phyloP scores from a whole-genome alignment of 2,113 vertebrate genomes.

The Xyliphius kryptos region DNA sequence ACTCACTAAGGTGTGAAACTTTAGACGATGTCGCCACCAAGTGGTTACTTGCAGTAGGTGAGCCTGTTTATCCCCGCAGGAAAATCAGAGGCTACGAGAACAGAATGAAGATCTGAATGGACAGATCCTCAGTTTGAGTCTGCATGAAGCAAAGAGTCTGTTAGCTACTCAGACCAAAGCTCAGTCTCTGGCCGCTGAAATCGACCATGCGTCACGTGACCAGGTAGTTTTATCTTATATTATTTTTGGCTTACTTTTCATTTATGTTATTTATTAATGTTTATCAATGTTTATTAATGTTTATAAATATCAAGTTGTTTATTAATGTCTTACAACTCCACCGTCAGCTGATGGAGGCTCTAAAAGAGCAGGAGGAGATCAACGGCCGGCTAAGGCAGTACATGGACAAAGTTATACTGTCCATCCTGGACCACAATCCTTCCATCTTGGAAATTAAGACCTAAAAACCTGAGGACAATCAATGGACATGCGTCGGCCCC shows the following conservation, averaged over 20 bases:
- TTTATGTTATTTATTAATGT: too few species aligned
- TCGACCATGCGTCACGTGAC: constrained; percentile 90
- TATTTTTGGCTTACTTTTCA: too few species aligned
- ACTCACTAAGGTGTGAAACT: background rate
- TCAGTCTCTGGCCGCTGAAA: constrained; percentile 93
- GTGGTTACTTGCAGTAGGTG: too few species aligned
- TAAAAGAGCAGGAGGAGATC: constrained; percentile 96
- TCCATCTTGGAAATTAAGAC: constrained; percentile 97
- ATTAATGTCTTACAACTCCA: background rate
- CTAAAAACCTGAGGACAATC: constrained; percentile 53
- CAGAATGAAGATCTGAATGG: constrained; percentile 95
- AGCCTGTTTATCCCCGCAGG: constrained; percentile 57
- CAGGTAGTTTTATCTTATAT: constrained; percentile 64
- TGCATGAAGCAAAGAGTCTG: constrained; percentile 92
- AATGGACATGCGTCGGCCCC: constrained; percentile 45
- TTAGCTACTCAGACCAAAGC: constrained; percentile 95
- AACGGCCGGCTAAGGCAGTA: constrained; percentile 89
- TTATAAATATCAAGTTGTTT: too few species aligned
- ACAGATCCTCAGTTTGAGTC: constrained; percentile 92
- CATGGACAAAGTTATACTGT: constrained; percentile 98
- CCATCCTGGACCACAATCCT: constrained; percentile 93
- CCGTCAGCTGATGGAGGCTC: constrained; percentile 88
- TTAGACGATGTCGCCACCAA: too few species aligned
- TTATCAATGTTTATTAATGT: too few species aligned
- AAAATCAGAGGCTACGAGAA: constrained; percentile 90